Evolutionary conservation across 1,140 invertebrate species (phyloP), one percentile per base, ranked within the genome.

Genomic region (Drosophila auraria): DNA sequence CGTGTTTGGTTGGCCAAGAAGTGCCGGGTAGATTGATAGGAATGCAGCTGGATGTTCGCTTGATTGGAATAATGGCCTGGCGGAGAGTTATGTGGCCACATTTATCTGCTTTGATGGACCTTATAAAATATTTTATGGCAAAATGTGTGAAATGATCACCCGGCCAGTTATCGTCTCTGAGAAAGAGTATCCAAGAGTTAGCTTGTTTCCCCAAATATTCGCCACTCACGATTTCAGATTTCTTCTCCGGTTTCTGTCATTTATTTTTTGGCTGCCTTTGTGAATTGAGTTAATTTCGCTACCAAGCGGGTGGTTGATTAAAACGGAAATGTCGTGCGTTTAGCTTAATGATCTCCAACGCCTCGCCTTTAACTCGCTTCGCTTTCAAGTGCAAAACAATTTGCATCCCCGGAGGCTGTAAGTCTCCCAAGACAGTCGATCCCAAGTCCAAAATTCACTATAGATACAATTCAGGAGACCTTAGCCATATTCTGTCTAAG

Each of bases 231-330:
- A 78, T 70, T 40, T 33, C 20, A 61, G 40, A 14, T 51, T n/a
- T 53, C 33, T 38, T 60, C 61, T 66, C 45, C 23, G 44, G 33
- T 76, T 60, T 68, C 62, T 33, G 60, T 57, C 42, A 44, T 81
- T 56, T 59, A 56, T 80, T 57, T 40, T 20, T 78, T 74, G 77
- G 30, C 54, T 62, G 60, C 57, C 70, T 66, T 59, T 70, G 56
- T 61, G 76, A 68, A 81, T 81, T 51, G 49, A 78, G 65, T 78
- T 75, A 72, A 77, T 69, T 74, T 83, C 20, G 61, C 42, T 73
- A 75, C 59, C 81, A 57, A 87, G 86, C 84, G 84, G 86, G 82
- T 84, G 84, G 70, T 89, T 89, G 86, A 90, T 89, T 90, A 89
- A 83, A 89, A 80, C 82, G 82, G 83, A 87, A 83, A 87, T 87